Evolutionary conservation across 2,888 invertebrate genomes (phyloP), one percentile per base, ranked within the genome.

Genomic region (Keiferia lycopersicella): DNA sequence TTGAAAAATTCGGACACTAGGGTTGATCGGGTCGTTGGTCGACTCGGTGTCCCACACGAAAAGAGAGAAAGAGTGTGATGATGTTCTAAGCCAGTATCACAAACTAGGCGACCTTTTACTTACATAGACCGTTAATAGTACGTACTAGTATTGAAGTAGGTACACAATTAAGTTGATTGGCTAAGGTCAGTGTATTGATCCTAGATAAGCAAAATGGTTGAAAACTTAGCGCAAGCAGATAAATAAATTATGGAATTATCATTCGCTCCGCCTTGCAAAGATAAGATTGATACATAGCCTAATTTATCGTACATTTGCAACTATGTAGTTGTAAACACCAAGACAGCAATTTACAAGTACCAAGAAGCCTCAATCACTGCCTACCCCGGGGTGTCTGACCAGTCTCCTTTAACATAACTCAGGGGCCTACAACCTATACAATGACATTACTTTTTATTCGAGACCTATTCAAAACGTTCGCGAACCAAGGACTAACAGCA

Each of bases 401-500:
- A 26, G 41, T 61, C 45, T 61, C 45, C 60, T 45, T 41, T 18
- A 38, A 63, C 65, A 64, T 57, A 63, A 63, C 41, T 63, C 48
- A 63, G 39, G 16, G 18, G 56, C 30, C 68, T 68, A 70, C 67
- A 68, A 65, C 68, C 61, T 48, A 20, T 56, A 65, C 65, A 66
- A 66, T 64, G 65, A 60, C 59, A 53, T n/a, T 64, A 53, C 51
- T 68, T 69, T 70, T 76, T 79, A 77, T 77, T 78, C 73, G 63
- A 62, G 61, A 66, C 77, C 81, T 81, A 81, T 84, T 80, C 76
- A 77, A 77, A 75, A 80, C 76, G 81, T 77, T 80, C 72, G 61
- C 26, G 39, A 71, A 78, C 74, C 87, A 86, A 87, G 87, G 85
- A 69, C 81, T 81, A 79, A 76, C 87, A 79, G 83, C 83, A 78